phyloP scores from a whole-genome alignment of 2,797 vertebrate genomes.

The Spondyliosoma cantharus region DNA sequence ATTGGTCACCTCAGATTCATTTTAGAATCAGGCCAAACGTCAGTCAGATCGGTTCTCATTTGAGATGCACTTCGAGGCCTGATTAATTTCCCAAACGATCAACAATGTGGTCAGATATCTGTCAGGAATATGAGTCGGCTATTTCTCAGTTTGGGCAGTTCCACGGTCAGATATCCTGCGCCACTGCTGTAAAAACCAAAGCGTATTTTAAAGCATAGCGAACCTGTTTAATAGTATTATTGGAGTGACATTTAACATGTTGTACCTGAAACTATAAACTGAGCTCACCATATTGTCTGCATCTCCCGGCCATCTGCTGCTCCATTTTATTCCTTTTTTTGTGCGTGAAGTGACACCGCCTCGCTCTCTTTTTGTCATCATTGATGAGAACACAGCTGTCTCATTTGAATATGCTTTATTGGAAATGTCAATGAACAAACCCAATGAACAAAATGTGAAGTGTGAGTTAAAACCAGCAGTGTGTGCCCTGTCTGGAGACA shows the following conservation, averaged over 20 bases:
- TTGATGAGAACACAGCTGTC: background rate
- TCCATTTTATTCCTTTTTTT: background rate
- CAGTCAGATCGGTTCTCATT: background rate
- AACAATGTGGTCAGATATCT: background rate
- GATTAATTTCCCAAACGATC: background rate
- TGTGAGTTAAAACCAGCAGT: background rate
- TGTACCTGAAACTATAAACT: background rate
- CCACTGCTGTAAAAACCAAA: background rate
- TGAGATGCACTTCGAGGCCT: background rate
- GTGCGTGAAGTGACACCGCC: too few species aligned
- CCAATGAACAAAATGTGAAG: background rate
- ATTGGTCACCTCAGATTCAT: background rate
- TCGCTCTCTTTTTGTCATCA: background rate
- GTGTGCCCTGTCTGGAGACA: background rate
- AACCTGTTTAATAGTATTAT: background rate
- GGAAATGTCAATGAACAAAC: background rate
- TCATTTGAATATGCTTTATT: background rate
- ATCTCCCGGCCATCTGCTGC: background rate
- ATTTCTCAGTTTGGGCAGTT: background rate
- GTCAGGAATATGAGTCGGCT: background rate
- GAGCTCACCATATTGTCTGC: background rate
- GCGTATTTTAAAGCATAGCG: background rate
- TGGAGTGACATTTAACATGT: background rate
- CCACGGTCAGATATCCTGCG: background rate
- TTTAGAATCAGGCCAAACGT: background rate